A percentile compares a stretch with the other conserved stretches of the same genome.
These are phyloP conservation scores for Helicoverpa armigera DNA, from an alignment of 1,140 invertebrate genomes.

Conservation along the genomic window DNA sequence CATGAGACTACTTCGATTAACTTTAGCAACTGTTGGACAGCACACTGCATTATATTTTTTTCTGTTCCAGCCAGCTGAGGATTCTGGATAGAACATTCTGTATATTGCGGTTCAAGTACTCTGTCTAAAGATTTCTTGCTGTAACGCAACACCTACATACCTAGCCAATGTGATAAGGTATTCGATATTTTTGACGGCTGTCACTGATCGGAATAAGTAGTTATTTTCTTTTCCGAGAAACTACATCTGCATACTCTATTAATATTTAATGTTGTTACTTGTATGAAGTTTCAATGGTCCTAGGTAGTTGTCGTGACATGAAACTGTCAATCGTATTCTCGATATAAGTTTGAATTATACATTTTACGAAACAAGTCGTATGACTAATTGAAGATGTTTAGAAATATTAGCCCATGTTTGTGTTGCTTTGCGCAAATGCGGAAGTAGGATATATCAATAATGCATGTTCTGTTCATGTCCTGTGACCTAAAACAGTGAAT, in stretches of 20 bases:
- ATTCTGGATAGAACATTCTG: too few species aligned
- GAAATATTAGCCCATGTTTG: conserved; percentile 28
- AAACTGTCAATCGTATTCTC: conserved; percentile 40
- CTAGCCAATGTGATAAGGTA: not conserved
- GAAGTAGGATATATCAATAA: conserved; percentile 49
- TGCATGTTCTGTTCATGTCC: conserved; percentile 50
- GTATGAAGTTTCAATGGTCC: not conserved
- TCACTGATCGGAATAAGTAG: not conserved
- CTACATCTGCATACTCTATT: not conserved
- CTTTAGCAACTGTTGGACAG: too few species aligned
- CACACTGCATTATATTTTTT: too few species aligned
- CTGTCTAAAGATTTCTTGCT: too few species aligned
- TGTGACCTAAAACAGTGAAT: conserved; percentile 48
- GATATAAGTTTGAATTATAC: conserved; percentile 41
- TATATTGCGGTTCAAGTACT: too few species aligned
- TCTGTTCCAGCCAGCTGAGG: too few species aligned
- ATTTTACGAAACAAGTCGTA: conserved; percentile 41
- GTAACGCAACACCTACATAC: not conserved
- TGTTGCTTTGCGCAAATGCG: conserved; percentile 43
- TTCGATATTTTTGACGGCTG: too few species aligned
- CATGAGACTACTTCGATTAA: too few species aligned
- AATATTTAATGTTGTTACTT: conserved; percentile 5
- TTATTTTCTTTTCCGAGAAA: not conserved
- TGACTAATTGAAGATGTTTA: conserved; percentile 45
- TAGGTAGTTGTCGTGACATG: conserved; percentile 18